Percentiles rank a stretch among this genome's conserved stretches.
phyloP scores from a whole-genome alignment of 2,888 invertebrate species.

The Cantharis nigra region DNA sequence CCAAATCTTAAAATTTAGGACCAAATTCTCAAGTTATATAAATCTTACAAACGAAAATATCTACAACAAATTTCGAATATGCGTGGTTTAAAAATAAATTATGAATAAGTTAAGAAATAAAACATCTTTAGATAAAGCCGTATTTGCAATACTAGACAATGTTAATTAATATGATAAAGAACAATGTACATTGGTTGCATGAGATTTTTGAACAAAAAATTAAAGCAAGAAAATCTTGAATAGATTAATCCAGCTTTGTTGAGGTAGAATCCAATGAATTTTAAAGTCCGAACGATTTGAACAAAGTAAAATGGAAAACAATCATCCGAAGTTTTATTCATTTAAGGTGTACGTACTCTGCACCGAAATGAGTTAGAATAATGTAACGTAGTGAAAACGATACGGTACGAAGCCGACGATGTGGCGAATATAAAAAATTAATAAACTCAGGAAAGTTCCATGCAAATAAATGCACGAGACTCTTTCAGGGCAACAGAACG shows the following conservation, averaged over 20 bases:
- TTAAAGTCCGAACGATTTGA: constrained; percentile 30
- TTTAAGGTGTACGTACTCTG: constrained; percentile 25
- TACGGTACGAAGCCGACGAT: constrained; percentile 19
- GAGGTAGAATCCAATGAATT: constrained; percentile 32
- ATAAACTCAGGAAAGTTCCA: constrained; percentile 43
- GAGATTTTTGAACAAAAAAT: neutral
- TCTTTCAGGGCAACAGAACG: constrained; percentile 42
- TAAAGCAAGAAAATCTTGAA: constrained; percentile 7
- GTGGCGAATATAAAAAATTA: constrained; percentile 39
- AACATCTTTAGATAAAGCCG: neutral
- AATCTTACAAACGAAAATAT: too few relatives aligned
- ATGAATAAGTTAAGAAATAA: neutral
- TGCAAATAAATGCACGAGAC: constrained; percentile 47
- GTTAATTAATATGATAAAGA: neutral
- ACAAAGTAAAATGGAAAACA: constrained; percentile 34
- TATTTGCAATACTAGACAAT: neutral
- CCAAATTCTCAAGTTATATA: too few relatives aligned
- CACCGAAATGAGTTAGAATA: constrained; percentile 9
- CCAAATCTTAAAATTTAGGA: too few relatives aligned
- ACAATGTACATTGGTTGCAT: neutral
- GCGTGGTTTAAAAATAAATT: neutral
- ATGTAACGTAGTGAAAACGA: constrained; percentile 13
- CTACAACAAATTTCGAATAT: too few relatives aligned
- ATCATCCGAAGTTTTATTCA: constrained; percentile 38
- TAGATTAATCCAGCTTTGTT: constrained; percentile 16